Evolutionary conservation across 2,113 vertebrate species (phyloP).

Genomic region (Manacus vitellinus): DNA sequence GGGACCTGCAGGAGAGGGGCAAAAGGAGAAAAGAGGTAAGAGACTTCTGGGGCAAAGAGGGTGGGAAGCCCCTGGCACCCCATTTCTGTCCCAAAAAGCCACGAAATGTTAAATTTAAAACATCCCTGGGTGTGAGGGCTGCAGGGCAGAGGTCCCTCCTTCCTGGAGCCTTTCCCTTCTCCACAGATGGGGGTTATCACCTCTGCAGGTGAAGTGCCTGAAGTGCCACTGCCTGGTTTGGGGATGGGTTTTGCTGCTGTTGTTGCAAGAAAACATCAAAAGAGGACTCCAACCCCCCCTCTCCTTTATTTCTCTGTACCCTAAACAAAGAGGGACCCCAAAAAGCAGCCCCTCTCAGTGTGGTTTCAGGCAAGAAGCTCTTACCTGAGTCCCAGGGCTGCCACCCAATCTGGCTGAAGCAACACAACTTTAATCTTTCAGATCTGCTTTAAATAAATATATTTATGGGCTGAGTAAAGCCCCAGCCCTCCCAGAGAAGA

Average conservation of each 20-base stretch:
- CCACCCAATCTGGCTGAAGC: not conserved
- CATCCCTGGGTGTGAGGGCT: not conserved
- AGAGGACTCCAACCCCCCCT: accelerated
- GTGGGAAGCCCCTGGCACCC: not conserved
- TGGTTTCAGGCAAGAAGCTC: not conserved
- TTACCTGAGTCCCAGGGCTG: not conserved
- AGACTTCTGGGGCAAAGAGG: no score
- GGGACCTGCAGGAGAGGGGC: not conserved
- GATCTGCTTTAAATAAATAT: slow-evolving; percentile 65
- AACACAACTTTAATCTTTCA: not conserved
- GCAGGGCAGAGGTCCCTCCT: not conserved
- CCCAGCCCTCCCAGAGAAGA: not conserved
- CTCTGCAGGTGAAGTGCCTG: no score
- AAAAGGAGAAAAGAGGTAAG: not conserved
- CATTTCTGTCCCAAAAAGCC: not conserved
- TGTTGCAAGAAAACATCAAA: not conserved
- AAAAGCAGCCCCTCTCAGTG: accelerated
- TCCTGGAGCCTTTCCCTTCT: not conserved
- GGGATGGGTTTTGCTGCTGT: not conserved
- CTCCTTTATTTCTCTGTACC: accelerated
- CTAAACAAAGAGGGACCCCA: not conserved
- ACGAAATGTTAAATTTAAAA: not conserved
- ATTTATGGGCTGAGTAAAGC: slow-evolving; percentile 32
- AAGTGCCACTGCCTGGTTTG: accelerated
- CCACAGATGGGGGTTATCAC: accelerated